phyloP scores from a whole-genome alignment of 2,888 invertebrate genomes.

The Conistra vaccinii region DNA sequence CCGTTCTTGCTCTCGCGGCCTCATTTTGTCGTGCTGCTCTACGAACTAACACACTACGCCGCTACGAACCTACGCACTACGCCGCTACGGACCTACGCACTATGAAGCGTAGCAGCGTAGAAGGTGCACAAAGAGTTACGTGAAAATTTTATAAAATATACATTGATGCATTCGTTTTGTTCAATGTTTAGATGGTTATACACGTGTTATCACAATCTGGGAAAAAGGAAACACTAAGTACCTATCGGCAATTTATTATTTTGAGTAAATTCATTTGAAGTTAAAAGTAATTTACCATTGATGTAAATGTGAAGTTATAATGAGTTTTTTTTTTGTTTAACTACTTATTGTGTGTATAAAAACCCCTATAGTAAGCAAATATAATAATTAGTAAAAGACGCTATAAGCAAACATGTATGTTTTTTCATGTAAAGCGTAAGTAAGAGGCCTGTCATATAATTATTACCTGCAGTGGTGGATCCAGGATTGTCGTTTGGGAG shows the following conservation, averaged over 20 bases:
- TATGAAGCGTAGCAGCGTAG: not conserved
- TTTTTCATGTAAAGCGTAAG: not conserved
- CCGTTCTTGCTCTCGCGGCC: no score
- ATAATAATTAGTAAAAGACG: not conserved
- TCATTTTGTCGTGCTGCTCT: not conserved
- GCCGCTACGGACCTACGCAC: not conserved
- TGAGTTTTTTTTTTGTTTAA: not conserved
- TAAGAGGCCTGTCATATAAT: not conserved
- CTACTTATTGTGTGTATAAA: not conserved
- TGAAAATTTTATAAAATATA: not conserved
- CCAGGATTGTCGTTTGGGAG: no score
- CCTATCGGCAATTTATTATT: no score
- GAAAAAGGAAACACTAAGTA: not conserved
- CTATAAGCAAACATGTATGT: not conserved
- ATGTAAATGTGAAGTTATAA: not conserved
- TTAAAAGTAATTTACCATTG: not conserved
- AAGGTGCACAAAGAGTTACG: not conserved
- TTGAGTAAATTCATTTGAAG: not conserved
- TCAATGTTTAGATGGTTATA: not conserved
- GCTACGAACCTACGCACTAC: not conserved
- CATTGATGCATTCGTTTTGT: not conserved
- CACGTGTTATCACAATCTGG: not conserved
- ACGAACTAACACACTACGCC: conserved; percentile 1
- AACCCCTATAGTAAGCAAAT: not conserved
- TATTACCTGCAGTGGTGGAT: no score